Percentiles rank a stretch among this genome's conserved stretches.
Conservation (phyloP, 2,797 vertebrate species). For the Lycodopsis pacificus region DNA sequence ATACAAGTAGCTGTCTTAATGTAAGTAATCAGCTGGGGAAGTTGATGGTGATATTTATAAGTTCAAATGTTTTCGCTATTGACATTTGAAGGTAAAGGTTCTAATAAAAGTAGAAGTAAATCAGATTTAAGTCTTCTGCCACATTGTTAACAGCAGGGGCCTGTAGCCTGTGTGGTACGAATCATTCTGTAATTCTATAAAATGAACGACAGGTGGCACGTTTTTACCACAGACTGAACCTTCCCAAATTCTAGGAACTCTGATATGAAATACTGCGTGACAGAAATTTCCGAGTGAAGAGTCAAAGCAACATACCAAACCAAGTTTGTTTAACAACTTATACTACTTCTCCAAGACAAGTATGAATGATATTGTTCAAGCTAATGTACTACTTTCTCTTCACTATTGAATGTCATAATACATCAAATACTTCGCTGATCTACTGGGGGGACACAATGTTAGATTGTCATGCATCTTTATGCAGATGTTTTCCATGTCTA, state of each 20-base stretch:
- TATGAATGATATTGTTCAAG: not conserved
- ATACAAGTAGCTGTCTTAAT: not conserved
- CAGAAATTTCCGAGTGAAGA: not conserved
- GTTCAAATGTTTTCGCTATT: not conserved
- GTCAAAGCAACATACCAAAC: not conserved
- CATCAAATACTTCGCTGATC: no score
- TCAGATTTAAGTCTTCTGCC: not conserved
- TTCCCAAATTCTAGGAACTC: not conserved
- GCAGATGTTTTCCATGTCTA: not conserved
- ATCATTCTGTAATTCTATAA: not conserved
- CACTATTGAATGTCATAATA: not conserved
- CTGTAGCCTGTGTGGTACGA: not conserved
- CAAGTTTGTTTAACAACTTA: not conserved
- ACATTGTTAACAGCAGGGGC: accelerated
- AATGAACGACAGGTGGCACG: constrained; percentile 31
- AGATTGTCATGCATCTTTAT: not conserved
- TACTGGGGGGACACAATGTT: accelerated
- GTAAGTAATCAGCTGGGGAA: not conserved
- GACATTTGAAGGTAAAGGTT: not conserved
- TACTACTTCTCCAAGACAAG: not conserved
- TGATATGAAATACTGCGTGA: not conserved
- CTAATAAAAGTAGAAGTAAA: not conserved
- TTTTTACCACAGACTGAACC: not conserved
- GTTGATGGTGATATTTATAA: not conserved
- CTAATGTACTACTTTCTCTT: not conserved